Base-by-base conservation (phyloP, 2,113 vertebrate species). In the Nothobranchius kuhntae region DNA sequence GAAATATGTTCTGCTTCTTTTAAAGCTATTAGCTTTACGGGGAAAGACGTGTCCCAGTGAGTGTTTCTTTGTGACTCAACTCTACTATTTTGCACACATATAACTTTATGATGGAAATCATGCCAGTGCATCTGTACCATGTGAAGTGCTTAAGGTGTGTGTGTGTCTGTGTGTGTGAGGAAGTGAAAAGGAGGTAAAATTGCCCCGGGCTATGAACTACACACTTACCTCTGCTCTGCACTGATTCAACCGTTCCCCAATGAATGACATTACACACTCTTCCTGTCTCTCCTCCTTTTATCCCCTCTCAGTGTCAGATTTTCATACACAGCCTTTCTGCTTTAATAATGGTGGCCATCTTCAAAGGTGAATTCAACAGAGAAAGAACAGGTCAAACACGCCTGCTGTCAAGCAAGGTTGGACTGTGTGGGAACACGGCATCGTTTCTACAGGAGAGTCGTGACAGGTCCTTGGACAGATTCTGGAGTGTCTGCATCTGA, bases 161-260 rank as follows among this genome's bases (percentile, higher is more conserved):
- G 42, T 48, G 48, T 35, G 67, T 13, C 53, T 14, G 56, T 21
- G 57, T 38, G 55, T 14, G 7, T 6, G 9, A 13, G 24, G 10
- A 14, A 64, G 7, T 47, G 5, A 40, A 24, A 10, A 10, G 42
- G 50, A 50, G 54, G 30, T 9, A 7, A 13, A 40, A 53, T 47
- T 48, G 45, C 62, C 86, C 75, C 45, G 71, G 71, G 82, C 80
- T 61, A 12, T 67, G 51, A 68, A 79, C 56, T 52, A 53, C 61
- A 62, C 30, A 62, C 44, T 86, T 80, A 78, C 73, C 71, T 82
- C 57, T 71, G 46, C 45, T 62, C 57, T 75, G 54, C 52, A 47
- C 58, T 59, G 64, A 72, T 72, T 77, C 73, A 69, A 48, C 72
- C 69, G 71, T 61, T 75, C 70, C 71, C 83, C n/a, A 75, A 30